Conservation (phyloP, 2,888 invertebrate species). For the Netelia inedita region DNA sequence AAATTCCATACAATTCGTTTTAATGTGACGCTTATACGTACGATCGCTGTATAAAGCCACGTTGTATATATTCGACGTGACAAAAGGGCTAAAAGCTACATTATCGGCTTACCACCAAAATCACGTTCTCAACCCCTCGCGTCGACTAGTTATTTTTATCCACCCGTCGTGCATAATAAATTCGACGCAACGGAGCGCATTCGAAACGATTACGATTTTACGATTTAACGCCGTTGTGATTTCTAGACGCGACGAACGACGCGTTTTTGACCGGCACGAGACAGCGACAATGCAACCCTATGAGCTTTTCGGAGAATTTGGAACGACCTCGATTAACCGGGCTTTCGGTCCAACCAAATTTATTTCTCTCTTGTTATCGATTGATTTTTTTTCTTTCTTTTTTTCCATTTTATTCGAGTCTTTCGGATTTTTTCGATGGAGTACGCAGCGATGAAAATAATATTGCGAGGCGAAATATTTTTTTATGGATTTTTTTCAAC, state of each 20-base stretch:
- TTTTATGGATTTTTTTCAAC: neutral
- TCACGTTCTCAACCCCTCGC: constrained; percentile 22
- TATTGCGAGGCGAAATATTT: constrained; percentile 4
- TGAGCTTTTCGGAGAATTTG: constrained; percentile 49
- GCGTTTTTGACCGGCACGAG: neutral
- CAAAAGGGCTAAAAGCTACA: constrained; percentile 14
- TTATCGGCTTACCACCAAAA: constrained; percentile 23
- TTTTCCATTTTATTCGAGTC: constrained; percentile 3
- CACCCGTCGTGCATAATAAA: constrained; percentile 12
- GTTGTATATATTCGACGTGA: neutral
- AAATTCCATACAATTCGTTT: neutral
- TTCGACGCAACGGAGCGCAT: constrained; percentile 36
- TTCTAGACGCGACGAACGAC: constrained; percentile 23
- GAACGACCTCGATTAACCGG: constrained; percentile 58
- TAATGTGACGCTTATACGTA: too few species aligned
- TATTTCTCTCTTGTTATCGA: constrained; percentile 13
- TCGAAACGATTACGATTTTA: constrained; percentile 49
- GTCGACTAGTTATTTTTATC: neutral
- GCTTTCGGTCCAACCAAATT: constrained; percentile 9
- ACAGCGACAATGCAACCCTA: constrained; percentile 38
- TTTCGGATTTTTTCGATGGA: neutral
- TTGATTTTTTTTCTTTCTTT: neutral
- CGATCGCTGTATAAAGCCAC: too few species aligned
- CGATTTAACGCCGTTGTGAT: constrained; percentile 30
- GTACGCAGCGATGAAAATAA: too few species aligned